Conservation (phyloP, 2,888 invertebrate genomes). For the Lathronympha strigana region DNA sequence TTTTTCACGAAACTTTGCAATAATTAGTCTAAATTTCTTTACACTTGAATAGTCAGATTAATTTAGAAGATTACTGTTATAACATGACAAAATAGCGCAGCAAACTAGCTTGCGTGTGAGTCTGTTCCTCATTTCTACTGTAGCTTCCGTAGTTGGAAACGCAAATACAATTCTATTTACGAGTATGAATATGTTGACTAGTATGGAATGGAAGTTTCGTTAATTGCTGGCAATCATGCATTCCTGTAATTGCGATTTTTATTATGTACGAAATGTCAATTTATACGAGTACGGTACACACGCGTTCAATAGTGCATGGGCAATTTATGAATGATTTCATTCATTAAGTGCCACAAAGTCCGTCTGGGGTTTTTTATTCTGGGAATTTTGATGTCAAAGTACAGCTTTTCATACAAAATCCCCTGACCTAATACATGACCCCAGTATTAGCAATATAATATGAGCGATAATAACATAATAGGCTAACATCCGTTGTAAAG, state of each 20-base stretch:
- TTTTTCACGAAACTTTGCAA: neutral
- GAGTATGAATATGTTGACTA: too few relatives aligned
- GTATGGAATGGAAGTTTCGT: too few relatives aligned
- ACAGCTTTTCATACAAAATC: too few relatives aligned
- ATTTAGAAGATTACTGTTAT: conserved; percentile 1
- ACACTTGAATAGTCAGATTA: conserved; percentile 4
- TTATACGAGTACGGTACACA: too few relatives aligned
- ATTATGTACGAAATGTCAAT: too few relatives aligned
- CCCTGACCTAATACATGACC: neutral
- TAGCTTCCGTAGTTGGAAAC: conserved; percentile 6
- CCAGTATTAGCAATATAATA: conserved; percentile 10
- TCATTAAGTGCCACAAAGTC: too few relatives aligned
- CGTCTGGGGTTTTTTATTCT: too few relatives aligned
- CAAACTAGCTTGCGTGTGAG: neutral
- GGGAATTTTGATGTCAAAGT: too few relatives aligned
- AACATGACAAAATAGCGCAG: neutral
- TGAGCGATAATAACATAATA: conserved; percentile 23
- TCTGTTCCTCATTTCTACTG: conserved; percentile 4
- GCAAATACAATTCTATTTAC: neutral
- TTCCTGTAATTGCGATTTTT: too few relatives aligned
- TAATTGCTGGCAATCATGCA: too few relatives aligned
- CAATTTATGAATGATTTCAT: too few relatives aligned
- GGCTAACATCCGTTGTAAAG: conserved; percentile 26
- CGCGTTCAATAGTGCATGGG: too few relatives aligned
- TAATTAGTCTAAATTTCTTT: neutral